phyloP scores from a whole-genome alignment of 2,797 vertebrate species.

The Picus viridis region DNA sequence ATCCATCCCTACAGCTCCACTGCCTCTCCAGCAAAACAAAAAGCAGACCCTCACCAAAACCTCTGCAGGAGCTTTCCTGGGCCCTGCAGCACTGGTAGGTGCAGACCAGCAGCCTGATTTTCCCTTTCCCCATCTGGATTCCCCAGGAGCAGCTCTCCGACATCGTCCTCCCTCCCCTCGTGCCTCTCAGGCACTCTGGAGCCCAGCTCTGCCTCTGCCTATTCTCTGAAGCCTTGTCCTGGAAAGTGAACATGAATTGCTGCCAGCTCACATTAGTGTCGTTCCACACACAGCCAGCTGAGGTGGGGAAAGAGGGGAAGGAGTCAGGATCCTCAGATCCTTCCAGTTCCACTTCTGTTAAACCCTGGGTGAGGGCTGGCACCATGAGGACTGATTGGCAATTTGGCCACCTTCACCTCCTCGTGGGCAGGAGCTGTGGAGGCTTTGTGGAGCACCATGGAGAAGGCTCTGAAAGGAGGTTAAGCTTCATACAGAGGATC shows the following conservation, averaged over 20 bases:
- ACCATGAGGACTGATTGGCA: background rate
- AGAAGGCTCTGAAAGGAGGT: background rate
- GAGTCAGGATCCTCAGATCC: background rate
- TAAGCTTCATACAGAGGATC: background rate
- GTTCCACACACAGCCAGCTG: background rate
- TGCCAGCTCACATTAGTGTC: conserved; percentile 50
- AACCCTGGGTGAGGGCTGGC: fast-evolving
- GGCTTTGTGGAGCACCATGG: fast-evolving
- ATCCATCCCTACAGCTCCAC: background rate
- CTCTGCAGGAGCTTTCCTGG: background rate
- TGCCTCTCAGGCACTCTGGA: background rate
- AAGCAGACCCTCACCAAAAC: background rate
- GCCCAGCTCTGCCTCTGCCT: conserved; percentile 18
- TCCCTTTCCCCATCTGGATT: background rate
- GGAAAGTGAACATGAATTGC: conserved; percentile 59
- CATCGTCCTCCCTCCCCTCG: fast-evolving
- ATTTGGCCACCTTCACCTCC: fast-evolving
- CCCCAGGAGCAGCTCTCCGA: background rate
- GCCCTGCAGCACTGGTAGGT: background rate
- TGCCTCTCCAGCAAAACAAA: background rate
- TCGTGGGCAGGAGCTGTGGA: fast-evolving
- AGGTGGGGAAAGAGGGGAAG: background rate
- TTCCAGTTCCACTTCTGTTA: background rate
- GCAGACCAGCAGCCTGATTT: background rate
- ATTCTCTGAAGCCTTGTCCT: conserved; percentile 34